phyloP scores from a whole-genome alignment of 2,888 invertebrate genomes.

The Epistrophella euchroma region DNA sequence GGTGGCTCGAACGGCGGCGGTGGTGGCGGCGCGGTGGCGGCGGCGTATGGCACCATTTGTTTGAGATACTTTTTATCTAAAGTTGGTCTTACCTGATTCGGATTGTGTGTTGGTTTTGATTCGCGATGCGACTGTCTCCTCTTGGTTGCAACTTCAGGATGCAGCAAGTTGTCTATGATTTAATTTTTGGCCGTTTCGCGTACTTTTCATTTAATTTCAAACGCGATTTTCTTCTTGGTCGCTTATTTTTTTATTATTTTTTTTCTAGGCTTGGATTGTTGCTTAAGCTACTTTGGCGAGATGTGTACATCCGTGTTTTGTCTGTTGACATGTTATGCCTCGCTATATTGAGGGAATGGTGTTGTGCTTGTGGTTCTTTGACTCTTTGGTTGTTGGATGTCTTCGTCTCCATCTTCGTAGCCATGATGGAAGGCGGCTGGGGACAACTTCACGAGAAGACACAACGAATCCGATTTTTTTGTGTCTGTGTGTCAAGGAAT shows the following conservation, averaged over 20 bases:
- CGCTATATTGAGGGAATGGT: conserved; percentile 58
- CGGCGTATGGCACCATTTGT: conserved; percentile 71
- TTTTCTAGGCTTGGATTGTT: conserved; percentile 62
- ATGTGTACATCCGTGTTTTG: conserved; percentile 73
- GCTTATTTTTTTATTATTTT: background rate
- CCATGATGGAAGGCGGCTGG: conserved; percentile 27
- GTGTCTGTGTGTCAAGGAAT: conserved; percentile 71
- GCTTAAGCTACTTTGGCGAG: conserved; percentile 61
- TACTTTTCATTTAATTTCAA: conserved; percentile 60
- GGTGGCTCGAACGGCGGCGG: conserved; percentile 34
- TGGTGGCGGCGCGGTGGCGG: conserved; percentile 44
- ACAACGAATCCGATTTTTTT: conserved; percentile 46
- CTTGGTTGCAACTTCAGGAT: conserved; percentile 63
- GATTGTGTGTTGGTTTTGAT: conserved; percentile 58
- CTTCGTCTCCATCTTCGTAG: conserved; percentile 23
- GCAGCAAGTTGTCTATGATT: conserved; percentile 62
- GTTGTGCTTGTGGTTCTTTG: conserved; percentile 66
- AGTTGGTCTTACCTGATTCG: conserved; percentile 67
- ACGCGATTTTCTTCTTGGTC: conserved; percentile 57
- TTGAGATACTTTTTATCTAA: conserved; percentile 72
- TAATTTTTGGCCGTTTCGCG: conserved; percentile 70
- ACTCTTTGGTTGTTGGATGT: conserved; percentile 57
- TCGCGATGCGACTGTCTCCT: conserved; percentile 42
- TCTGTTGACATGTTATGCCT: conserved; percentile 68
- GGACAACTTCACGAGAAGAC: conserved; percentile 33